Conservation (phyloP, 2,113 vertebrate species). For the Bubalus kerabau region DNA sequence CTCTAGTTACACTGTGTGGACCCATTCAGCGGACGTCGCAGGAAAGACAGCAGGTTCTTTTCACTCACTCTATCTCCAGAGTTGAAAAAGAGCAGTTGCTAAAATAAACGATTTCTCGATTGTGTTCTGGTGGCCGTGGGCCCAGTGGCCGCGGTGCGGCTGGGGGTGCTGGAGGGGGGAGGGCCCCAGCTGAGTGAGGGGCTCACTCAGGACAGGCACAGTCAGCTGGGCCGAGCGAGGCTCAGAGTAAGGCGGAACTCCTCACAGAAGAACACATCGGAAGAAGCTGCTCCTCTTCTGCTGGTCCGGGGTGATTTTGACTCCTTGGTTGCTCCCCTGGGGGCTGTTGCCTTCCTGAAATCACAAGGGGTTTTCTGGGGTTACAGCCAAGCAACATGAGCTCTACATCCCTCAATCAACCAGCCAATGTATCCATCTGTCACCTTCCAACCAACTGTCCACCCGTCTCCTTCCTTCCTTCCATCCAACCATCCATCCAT, state of each 20-base stretch:
- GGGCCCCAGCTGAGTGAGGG: slow-evolving; percentile 67
- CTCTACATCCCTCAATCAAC: background rate
- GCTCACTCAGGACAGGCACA: slow-evolving; percentile 80
- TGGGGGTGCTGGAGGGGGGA: slow-evolving; percentile 27
- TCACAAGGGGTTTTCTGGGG: slow-evolving; percentile 30
- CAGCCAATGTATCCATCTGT: background rate
- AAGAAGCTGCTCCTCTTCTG: slow-evolving; percentile 98
- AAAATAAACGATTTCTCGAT: slow-evolving; percentile 76
- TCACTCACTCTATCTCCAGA: slow-evolving; percentile 70
- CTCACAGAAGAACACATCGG: slow-evolving; percentile 95
- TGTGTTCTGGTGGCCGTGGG: slow-evolving; percentile 65
- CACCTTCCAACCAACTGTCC: background rate
- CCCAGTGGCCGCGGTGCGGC: background rate
- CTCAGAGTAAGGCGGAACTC: slow-evolving; percentile 76
- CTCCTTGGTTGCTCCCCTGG: slow-evolving; percentile 91
- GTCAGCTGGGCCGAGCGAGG: slow-evolving; percentile 82
- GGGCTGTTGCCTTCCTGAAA: slow-evolving; percentile 93
- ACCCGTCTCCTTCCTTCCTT: background rate
- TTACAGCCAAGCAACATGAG: background rate
- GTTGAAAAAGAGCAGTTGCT: slow-evolving; percentile 71
- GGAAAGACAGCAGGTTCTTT: slow-evolving; percentile 61
- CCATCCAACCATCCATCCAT: background rate
- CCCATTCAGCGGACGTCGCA: slow-evolving; percentile 37
- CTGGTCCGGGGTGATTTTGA: slow-evolving; percentile 94
- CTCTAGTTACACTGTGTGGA: background rate